Evolutionary conservation across 2,797 vertebrate species (phyloP), one percentile per base, ranked within the genome.

Genomic region (Loriculus beryllinus): DNA sequence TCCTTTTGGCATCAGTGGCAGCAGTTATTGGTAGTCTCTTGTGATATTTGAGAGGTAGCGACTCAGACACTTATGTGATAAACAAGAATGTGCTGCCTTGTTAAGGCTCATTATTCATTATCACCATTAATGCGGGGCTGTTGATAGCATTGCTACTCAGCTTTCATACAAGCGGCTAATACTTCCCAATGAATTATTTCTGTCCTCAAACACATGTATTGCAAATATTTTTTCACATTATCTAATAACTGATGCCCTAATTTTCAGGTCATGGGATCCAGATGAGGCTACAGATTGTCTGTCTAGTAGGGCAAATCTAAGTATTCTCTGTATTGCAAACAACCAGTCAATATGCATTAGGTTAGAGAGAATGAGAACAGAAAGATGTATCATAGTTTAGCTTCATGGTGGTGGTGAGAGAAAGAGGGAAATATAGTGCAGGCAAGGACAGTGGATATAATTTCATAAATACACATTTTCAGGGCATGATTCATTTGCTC

Each of bases 51-150:
- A 70, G 26, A 67, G 70, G 20, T 5, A 45, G 10, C 0, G 3
- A 6, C 37, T 11, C 33, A 18, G 47, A 17, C 14, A 69, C 29
- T 45, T 37, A 21, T 4, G 10, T 22, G 7, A 12, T 70, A 43
- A 51, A 47, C 25, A 35, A 56, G 29, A 22, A 19, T 47, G 6
- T 12, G 10, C 14, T 65, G 16, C 20, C 16, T 79, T 33, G 64
- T 19, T 42, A 65, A 39, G 6, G 7, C 10, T 70, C 31, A 10
- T 15, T 43, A 2, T 11, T 67, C 31, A 12, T 15, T 39, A 2
- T 21, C 1, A 1, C 22, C 35, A 8, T 47, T 40, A 43, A 12
- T 8, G 40, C 1, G 3, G 8, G 16, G 19, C 9, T 80, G 19
- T 5, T 47, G 35, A 29, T 39, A 39, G 6, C 19, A 54, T 45